Conservation (phyloP, 2,113 vertebrate species). For the Myiagra hebetior region DNA sequence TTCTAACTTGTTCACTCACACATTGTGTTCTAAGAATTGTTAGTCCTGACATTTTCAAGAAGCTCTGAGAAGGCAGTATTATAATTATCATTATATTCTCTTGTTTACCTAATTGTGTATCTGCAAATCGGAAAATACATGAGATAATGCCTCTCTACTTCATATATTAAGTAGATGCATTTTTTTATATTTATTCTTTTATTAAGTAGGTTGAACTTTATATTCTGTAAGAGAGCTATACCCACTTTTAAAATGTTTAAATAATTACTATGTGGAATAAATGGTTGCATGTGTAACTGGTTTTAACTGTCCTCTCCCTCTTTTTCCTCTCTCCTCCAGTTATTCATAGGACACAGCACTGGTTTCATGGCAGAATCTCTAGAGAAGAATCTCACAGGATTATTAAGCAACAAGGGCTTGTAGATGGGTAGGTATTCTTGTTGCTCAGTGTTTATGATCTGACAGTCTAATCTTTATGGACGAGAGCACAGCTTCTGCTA, state of each 20-base stretch:
- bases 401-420: conserved; percentile 93
- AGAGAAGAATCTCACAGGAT: conserved; percentile 94
- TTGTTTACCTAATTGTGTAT: neutral
- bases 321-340: conserved; percentile 68
- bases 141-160: neutral
- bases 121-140: neutral
- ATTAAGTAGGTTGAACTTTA: neutral
- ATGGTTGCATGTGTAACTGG: neutral
- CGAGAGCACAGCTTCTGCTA: neutral
- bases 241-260: conserved; percentile 38
- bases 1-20: neutral
- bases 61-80: neutral
- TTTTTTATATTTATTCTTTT: neutral
- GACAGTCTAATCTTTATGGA: neutral
- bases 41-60: neutral
- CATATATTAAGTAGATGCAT: neutral
- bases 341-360: conserved; percentile 94
- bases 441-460: neutral
- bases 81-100: neutral
- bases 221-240: neutral
- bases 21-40: neutral
- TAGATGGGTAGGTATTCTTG: conserved; percentile 85
- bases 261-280: neutral
- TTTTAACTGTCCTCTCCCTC: neutral
- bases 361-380: conserved; percentile 95